Evolutionary conservation across 2,797 vertebrate species (phyloP).

Genomic region (Anas georgica): DNA sequence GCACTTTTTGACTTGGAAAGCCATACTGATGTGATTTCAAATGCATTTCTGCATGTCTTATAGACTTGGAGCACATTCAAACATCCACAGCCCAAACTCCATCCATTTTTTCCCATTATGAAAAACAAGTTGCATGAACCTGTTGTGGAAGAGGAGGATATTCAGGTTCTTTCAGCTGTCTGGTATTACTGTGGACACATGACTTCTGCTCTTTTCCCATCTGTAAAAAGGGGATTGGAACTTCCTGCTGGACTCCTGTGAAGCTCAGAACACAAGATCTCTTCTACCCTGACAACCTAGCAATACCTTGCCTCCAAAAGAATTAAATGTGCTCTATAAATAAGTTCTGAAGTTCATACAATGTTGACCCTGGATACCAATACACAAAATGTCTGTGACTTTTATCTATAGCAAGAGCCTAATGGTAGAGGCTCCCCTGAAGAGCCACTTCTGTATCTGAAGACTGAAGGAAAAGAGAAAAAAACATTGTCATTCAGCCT

Average conservation of each 20-base stretch:
- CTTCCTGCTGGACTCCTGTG: background rate
- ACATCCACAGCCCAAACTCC: background rate
- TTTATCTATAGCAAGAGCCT: background rate
- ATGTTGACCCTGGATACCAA: background rate
- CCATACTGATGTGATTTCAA: background rate
- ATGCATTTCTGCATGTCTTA: fast-evolving
- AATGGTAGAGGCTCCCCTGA: background rate
- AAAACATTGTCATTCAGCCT: background rate
- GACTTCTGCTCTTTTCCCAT: background rate
- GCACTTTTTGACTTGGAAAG: background rate
- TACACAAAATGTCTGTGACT: background rate
- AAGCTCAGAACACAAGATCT: background rate
- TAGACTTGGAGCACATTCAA: background rate
- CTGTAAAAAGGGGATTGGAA: background rate
- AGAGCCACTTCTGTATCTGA: background rate
- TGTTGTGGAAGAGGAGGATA: fast-evolving
- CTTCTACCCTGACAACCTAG: background rate
- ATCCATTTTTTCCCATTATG: background rate
- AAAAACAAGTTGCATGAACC: background rate
- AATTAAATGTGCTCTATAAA: background rate
- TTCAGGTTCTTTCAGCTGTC: background rate
- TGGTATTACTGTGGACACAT: background rate
- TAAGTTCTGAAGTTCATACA: background rate
- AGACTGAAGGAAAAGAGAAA: background rate
- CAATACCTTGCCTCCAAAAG: background rate